phyloP scores from a whole-genome alignment of 2,888 invertebrate genomes.

The Drosophila algonquin region DNA sequence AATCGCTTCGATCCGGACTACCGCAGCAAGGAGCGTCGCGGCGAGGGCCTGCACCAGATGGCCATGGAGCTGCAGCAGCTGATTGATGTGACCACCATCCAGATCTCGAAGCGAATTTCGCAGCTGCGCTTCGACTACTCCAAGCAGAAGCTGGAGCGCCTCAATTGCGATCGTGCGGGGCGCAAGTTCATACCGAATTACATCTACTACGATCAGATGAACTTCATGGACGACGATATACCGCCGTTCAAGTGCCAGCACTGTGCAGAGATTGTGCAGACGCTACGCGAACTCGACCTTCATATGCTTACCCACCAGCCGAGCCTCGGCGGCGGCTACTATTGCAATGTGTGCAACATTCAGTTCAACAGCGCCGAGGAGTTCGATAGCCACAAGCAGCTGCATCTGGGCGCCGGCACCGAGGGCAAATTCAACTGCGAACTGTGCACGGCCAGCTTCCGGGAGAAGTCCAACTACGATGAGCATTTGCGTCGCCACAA shows the following conservation, averaged over 20 bases:
- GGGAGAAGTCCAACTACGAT: constrained; percentile 79
- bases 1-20: constrained; percentile 80
- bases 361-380: constrained; percentile 73
- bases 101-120: constrained; percentile 81
- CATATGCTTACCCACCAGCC: constrained; percentile 76
- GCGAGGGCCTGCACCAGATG: constrained; percentile 80
- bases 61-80: constrained; percentile 73
- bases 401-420: constrained; percentile 67
- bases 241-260: constrained; percentile 81
- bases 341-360: constrained; percentile 73
- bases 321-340: constrained; percentile 64
- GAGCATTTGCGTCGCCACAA: constrained; percentile 80
- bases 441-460: constrained; percentile 80
- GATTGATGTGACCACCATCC: constrained; percentile 80
- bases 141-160: constrained; percentile 78
- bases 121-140: constrained; percentile 81
- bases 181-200: constrained; percentile 75
- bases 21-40: constrained; percentile 80
- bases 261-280: constrained; percentile 75
- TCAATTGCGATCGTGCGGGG: constrained; percentile 74
- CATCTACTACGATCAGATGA: constrained; percentile 79
- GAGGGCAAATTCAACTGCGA: constrained; percentile 79
- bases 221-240: constrained; percentile 80
- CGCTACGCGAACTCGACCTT: constrained; percentile 75
- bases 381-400: constrained; percentile 74